Evolutionary conservation across 2,113 vertebrate genomes (phyloP), one percentile per base, ranked within the genome.

Genomic region (Pollachius pollachius): DNA sequence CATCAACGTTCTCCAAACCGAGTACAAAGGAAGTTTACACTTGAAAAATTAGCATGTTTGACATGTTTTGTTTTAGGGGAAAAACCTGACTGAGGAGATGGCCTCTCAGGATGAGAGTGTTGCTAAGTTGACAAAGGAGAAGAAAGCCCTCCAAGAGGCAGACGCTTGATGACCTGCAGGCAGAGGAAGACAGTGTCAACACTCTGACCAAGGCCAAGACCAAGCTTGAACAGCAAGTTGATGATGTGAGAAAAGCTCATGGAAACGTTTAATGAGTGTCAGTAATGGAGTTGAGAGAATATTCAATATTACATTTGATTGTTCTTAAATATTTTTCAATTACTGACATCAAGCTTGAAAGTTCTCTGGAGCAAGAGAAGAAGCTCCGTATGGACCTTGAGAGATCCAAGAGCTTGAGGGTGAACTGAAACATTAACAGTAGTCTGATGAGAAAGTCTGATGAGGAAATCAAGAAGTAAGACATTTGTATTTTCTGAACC

Each of bases 91-190:
- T 56, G 81, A 82, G 48, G 81, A 80, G 68, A 82, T 82, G 92
- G 89, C 92, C 58, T 72, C 69, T 3, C 85, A 88, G 37, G 91
- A 92, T 7, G 91, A 92, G 62, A 88, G n/a, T 67, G 85, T 92
- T 0, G 85, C 89, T 15, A 92, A 91, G 79, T 67, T 92, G 69
- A 86, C 87, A 69, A 94, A 94, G 57, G 92, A 94, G 65, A 94
- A 92, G 86, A 92, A 92, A 73, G 88, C 90, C 72, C 87, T 93
- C 48, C 88, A 92, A 63, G 89, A 92, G 72, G 70, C 89, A 91
- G 86, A 92, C 89, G 0, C 78, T 92, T 41, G 91, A 92, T 81
- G 91, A 92, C 68, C 83, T 92, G 4, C 90, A 92, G 68, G 85
- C 88, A 65, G 90, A 92, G 65, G 91, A 92, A 54, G 92, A 92